Evolutionary conservation across 2,113 vertebrate species (phyloP), one percentile per base, ranked within the genome.

Genomic region (Eclectus roratus): DNA sequence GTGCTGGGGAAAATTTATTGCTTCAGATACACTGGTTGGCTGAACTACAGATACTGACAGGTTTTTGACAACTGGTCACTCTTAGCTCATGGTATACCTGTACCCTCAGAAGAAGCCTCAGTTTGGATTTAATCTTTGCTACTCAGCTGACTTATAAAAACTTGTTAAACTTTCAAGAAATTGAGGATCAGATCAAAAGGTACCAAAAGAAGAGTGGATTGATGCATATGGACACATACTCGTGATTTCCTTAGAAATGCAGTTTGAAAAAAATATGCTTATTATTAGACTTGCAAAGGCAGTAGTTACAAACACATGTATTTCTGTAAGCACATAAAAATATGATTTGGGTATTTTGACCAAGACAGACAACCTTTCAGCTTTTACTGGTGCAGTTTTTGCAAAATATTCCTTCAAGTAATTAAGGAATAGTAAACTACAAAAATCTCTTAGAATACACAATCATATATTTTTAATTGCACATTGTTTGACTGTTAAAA

Each of bases 301-400:
- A 80, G 49, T 5, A 83, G 14, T 17, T 86, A 70, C 2, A 63
- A 64, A 61, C 17, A 43, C 3, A 52, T 6, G 0, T 7, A 41
- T 27, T 89, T 80, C 37, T 61, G 13, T 31, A 72, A 49, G 25
- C 24, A 66, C 11, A 43, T 46, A 84, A 33, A 46, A 24, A 12
- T 1, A 3, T 24, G 10, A 56, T 47, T 94, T 80, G 49, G 18
- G 4, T 44, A 44, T 56, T 94, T 79, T n/a, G 20, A n/a, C 6
- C 4, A 47, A 47, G 21, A 87, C 2, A 61, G 11, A 86, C 2
- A 84, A 68, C 13, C 19, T 74, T 71, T 60, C 0, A 0, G 10
- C 24, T 89, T 73, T 70, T 73, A 64, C 7, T 27, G 2, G 20
- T 19, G 6, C 9, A 63, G 35, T n/a, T 88, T 85, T 58, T 60